phyloP scores from a whole-genome alignment of 2,888 invertebrate species.

The Drosophila suboccidentalis region DNA sequence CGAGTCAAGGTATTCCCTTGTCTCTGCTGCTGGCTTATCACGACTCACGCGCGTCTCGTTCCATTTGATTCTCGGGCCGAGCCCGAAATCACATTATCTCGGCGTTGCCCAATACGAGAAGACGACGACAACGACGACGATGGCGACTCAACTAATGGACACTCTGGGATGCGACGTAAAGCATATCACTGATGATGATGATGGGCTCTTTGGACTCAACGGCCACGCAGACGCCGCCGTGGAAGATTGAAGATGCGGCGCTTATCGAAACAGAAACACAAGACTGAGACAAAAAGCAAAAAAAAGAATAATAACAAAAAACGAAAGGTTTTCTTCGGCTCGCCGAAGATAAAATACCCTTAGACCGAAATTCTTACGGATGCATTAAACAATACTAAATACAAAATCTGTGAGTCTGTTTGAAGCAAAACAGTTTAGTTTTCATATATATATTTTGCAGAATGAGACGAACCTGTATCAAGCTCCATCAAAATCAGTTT shows the following conservation, averaged over 20 bases:
- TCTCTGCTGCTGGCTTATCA: conserved; percentile 70
- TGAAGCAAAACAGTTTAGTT: no score
- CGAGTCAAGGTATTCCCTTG: conserved; percentile 83
- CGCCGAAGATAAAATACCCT: neutral
- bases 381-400: neutral
- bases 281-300: conserved; percentile 17
- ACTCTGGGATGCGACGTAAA: conserved; percentile 66
- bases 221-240: conserved; percentile 61
- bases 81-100: conserved; percentile 76
- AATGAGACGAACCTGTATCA: no score
- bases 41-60: conserved; percentile 79
- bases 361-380: neutral
- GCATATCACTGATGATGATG: conserved; percentile 74
- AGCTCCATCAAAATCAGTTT: no score
- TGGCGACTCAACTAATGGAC: conserved; percentile 72
- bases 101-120: conserved; percentile 58
- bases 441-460: no score
- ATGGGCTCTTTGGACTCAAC: conserved; percentile 57
- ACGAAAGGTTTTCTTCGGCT: neutral
- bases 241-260: conserved; percentile 83
- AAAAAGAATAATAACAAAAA: conserved; percentile 5
- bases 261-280: conserved; percentile 78
- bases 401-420: neutral
- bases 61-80: conserved; percentile 71
- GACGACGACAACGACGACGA: conserved; percentile 33